Base-by-base conservation (phyloP, 2,113 vertebrate genomes). In the Agapornis roseicollis region DNA sequence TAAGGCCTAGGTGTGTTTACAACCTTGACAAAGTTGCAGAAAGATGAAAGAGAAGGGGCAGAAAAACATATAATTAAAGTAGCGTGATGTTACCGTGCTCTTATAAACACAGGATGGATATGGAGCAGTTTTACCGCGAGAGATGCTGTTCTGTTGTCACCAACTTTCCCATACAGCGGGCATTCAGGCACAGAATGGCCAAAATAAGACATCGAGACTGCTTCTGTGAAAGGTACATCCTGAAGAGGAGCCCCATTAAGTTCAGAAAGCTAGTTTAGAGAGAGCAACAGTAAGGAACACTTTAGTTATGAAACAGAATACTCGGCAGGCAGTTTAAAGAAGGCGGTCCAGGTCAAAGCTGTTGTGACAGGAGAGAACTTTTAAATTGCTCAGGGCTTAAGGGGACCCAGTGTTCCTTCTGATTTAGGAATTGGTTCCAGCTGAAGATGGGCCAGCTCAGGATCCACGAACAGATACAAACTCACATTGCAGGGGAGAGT, bases 1-100 rank as follows among this genome's bases (percentile, higher is more conserved):
- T 79, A 88, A 96, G 96, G 93, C 83, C 88, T 96, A 97, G 95
- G 92, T 91, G 93, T 96, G 95, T 96, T 96, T 93, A 93, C 87
- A 89, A 79, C 90, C 58, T 60, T 89, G 70, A 96, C 95, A 96
- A 94, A 95, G 90, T 94, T 95, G 94, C 88, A 90, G 68, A 90
- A 95, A 94, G 92, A 95, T 92, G 92, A 96, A 96, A 96, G 92
- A 92, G 88, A 94, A 97, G 93, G 55, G 7, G 13, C 39, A 94
- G 71, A 74, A 92, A 97, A 97, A 94, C 93, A 90, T 96, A 47
- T 96, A 97, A 97, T 97, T 97, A 97, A 96, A 91, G 88, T 68
- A 96, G 94, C 33, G 3, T 85, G 90, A 93, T 92, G 88, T 89
- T 94, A 85, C 88, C 47, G 42, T 12, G 63, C 74, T 24, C 83